Percentiles rank a stretch among this genome's conserved stretches.
Conservation (phyloP, 2,888 invertebrate genomes). For the Andrena hattorfiana region DNA sequence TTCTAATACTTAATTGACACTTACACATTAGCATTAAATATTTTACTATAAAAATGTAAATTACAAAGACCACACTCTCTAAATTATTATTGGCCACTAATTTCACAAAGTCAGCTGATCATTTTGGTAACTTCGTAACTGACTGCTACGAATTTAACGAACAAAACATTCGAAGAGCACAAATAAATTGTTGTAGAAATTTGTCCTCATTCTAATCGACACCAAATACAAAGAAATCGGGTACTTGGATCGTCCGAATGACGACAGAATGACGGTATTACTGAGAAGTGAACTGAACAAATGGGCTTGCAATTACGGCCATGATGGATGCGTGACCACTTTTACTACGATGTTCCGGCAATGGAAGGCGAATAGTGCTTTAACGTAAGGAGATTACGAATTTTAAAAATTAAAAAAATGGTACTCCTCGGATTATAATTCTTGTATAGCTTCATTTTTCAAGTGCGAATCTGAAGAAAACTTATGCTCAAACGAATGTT, state of each 20-base stretch:
- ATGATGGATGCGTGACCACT: slow-evolving; percentile 86
- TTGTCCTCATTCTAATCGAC: slow-evolving; percentile 81
- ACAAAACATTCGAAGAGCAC: neutral
- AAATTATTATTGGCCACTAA: too few relatives aligned
- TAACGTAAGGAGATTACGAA: slow-evolving; percentile 32
- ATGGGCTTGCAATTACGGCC: slow-evolving; percentile 87
- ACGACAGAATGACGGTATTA: slow-evolving; percentile 86
- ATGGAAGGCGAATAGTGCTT: slow-evolving; percentile 77
- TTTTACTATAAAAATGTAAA: too few relatives aligned
- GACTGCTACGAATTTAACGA: neutral
- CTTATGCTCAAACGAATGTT: too few relatives aligned
- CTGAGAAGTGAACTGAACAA: slow-evolving; percentile 86
- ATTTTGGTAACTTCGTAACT: too few relatives aligned
- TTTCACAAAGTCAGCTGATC: too few relatives aligned
- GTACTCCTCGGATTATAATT: too few relatives aligned
- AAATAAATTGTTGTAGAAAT: slow-evolving; percentile 57
- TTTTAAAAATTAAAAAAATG: slow-evolving; percentile 11
- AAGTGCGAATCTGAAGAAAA: too few relatives aligned
- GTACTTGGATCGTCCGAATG: slow-evolving; percentile 80
- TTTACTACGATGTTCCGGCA: slow-evolving; percentile 83
- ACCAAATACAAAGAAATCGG: slow-evolving; percentile 86
- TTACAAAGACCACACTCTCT: too few relatives aligned
- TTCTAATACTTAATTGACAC: too few relatives aligned
- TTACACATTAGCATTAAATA: too few relatives aligned
- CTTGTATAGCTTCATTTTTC: too few relatives aligned